Evolutionary conservation across 1,140 invertebrate species (phyloP).

Genomic region (Bombus waltoni): DNA sequence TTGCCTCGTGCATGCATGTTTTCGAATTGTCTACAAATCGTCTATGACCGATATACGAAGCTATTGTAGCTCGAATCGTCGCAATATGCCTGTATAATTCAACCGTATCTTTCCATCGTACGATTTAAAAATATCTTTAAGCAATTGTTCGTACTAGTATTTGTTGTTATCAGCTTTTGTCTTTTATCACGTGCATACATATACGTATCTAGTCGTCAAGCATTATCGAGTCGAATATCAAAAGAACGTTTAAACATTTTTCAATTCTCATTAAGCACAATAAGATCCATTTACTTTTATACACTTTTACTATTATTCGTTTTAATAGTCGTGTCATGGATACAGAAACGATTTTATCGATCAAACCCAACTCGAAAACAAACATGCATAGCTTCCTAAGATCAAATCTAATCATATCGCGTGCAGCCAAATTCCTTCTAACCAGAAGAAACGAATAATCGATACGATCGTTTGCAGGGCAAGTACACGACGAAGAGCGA

Average conservation of each 20-base stretch:
- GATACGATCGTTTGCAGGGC: slow-evolving; percentile 78
- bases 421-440: background rate
- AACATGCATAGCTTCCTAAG: background rate
- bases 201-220: background rate
- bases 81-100: background rate
- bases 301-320: background rate
- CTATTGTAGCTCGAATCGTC: background rate
- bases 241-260: background rate
- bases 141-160: background rate
- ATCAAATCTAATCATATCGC: background rate
- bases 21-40: background rate
- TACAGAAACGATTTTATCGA: background rate
- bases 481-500: slow-evolving; percentile 91
- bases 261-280: too few species aligned
- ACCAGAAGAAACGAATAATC: background rate
- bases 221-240: background rate
- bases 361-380: background rate
- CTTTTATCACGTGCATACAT: background rate
- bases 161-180: background rate
- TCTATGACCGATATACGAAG: background rate
- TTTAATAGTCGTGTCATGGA: background rate
- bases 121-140: background rate
- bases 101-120: background rate
- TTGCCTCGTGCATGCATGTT: background rate
- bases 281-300: too few species aligned